Evolutionary conservation across 2,797 vertebrate genomes (phyloP).

Genomic region (Alca torda): DNA sequence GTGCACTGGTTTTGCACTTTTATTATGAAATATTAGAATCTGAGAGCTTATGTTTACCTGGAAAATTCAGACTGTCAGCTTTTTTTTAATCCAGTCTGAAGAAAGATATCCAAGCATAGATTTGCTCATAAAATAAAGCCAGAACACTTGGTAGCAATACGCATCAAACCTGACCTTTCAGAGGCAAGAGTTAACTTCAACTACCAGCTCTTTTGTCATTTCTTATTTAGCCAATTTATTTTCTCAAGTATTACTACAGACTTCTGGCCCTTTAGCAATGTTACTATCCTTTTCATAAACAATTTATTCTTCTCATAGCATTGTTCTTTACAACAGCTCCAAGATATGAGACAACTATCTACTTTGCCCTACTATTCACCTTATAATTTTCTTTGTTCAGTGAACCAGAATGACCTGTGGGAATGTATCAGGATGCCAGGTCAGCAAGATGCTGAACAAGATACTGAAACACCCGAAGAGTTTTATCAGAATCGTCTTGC

Average conservation of each 20-base stretch:
- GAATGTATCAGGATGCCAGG: background rate
- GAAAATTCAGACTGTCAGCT: background rate
- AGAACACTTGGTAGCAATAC: background rate
- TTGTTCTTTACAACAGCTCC: background rate
- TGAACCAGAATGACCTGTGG: background rate
- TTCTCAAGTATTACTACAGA: background rate
- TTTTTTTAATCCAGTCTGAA: background rate
- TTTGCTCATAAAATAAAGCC: background rate
- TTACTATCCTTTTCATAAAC: background rate
- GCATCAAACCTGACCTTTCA: background rate
- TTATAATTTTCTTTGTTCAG: background rate
- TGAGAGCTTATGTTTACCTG: background rate
- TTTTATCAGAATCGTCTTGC: background rate
- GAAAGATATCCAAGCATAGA: background rate
- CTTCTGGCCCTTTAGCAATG: background rate
- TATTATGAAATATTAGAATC: background rate
- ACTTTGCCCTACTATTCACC: background rate
- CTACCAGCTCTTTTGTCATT: background rate
- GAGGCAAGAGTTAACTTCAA: background rate
- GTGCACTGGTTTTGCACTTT: background rate
- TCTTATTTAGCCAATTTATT: background rate
- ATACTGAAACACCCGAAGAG: background rate
- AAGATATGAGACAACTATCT: background rate
- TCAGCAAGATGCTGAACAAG: background rate
- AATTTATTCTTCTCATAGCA: background rate